These are phyloP conservation scores for Capitella teleta DNA, from an alignment of 1,140 invertebrate species.

Conservation along the genomic window DNA sequence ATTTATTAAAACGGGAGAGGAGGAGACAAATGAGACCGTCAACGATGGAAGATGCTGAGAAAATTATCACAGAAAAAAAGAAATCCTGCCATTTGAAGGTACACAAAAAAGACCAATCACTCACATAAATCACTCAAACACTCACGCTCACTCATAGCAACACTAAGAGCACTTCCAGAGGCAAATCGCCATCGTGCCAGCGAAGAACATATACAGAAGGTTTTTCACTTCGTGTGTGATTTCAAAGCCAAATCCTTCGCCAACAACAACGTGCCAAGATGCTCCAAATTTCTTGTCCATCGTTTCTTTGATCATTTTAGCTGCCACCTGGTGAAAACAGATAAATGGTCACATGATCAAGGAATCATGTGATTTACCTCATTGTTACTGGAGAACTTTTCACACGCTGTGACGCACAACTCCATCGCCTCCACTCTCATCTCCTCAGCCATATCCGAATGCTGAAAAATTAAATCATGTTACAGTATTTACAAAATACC, in stretches of 20 bases:
- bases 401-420: slow-evolving; percentile 77
- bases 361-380: slow-evolving; percentile 46
- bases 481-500: background rate
- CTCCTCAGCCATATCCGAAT: slow-evolving; percentile 80
- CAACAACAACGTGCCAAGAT: slow-evolving; percentile 83
- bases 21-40: too few relatives aligned
- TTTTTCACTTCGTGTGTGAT: slow-evolving; percentile 81
- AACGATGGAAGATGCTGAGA: too few relatives aligned
- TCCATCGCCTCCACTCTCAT: slow-evolving; percentile 80
- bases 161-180: slow-evolving; percentile 82
- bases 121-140: too few relatives aligned
- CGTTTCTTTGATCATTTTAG: slow-evolving; percentile 79
- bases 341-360: background rate
- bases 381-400: slow-evolving; percentile 76
- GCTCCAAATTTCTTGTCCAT: slow-evolving; percentile 91
- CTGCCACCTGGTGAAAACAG: slow-evolving; percentile 50
- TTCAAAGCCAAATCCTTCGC: slow-evolving; percentile 87
- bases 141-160: too few relatives aligned
- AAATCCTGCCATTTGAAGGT: too few relatives aligned
- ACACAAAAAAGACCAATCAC: too few relatives aligned
- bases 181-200: slow-evolving; percentile 74
- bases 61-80: too few relatives aligned
- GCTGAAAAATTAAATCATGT: slow-evolving; percentile 21
- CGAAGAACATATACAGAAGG: slow-evolving; percentile 83
- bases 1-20: too few relatives aligned